Evolutionary conservation across 2,888 invertebrate species (phyloP), one percentile per base, ranked within the genome.

Genomic region (Anodontia alba): DNA sequence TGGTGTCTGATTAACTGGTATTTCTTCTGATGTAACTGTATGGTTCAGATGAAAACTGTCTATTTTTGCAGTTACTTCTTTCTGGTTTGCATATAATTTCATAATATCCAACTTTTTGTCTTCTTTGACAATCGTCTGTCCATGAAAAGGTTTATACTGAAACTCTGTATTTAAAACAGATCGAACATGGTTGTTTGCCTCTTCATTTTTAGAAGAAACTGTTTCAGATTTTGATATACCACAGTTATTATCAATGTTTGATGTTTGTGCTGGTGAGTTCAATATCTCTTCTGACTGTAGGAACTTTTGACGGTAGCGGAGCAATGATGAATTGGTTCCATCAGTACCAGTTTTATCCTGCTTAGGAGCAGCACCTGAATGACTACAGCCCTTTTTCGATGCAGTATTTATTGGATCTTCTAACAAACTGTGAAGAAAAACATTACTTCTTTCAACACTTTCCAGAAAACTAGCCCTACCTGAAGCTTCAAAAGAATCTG

Each of bases 361-460:
- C 33, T 17, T 54, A 26, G 54, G 54, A 54, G 54, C 7, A 2
- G 29, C 54, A 29, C 10, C 3, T 26, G 10, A 10, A 38, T 8
- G 12, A 5, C 7, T 12, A 38, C 38, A 8, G 12, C 12, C 38
- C 5, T 12, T 38, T 29, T 29, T 57, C 1, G 26, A 57, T 26
- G 23, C 15, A 1, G 12, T 17, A 20, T 17, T 20, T 12, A 62
- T 20, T 33, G 62, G 62, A 62, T 62, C 33, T 17, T 62, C 62
- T n/a, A 33, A 33, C 12, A 29, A 62, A 33, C 20, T 3, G 5
- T 33, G 20, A 31, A 62, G 62, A 33, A 62, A 62, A 12, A 62
- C 62, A 62, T 62, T 62, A 33, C 62, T 62, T 62, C 23, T 62
- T 20, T 62, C 33, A 33, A 33, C 62, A 62, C 17, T 62, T 62